Percentiles rank a stretch among this genome's conserved stretches.
Conservation (phyloP, 1,140 invertebrate species). For the Bradynema listronoti region DNA sequence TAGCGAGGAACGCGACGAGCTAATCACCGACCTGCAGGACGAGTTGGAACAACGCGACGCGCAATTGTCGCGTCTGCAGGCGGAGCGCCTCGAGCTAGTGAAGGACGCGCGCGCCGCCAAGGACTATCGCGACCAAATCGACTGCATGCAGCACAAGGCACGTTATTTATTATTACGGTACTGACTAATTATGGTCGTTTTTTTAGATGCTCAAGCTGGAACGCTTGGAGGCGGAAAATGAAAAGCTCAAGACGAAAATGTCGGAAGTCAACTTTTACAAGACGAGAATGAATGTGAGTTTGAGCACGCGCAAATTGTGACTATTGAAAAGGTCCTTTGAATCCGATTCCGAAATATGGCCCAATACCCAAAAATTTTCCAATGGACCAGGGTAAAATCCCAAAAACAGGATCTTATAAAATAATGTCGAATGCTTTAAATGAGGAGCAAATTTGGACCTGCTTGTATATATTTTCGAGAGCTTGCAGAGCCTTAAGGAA, state of each 20-base stretch:
- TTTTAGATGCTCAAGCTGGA: constrained; percentile 18
- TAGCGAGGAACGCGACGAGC: constrained; percentile 32
- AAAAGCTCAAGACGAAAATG: constrained; percentile 29
- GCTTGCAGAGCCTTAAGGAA: constrained; percentile 20
- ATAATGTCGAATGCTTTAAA: no score
- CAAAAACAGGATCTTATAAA: no score
- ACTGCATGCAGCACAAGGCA: constrained; percentile 35
- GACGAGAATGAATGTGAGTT: constrained; percentile 22
- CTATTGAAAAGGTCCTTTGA: no score
- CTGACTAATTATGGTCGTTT: no score
- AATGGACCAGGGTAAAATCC: no score
- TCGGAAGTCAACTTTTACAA: constrained; percentile 28
- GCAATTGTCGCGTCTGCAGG: constrained; percentile 31
- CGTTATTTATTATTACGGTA: no score
- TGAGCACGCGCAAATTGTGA: no score
- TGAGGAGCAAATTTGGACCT: neutral
- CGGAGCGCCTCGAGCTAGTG: constrained; percentile 30
- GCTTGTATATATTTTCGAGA: neutral
- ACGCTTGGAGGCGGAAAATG: constrained; percentile 29
- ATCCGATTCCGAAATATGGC: no score
- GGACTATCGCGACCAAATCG: constrained; percentile 31
- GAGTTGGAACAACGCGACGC: constrained; percentile 36
- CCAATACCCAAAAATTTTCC: no score
- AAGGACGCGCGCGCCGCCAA: constrained; percentile 36
- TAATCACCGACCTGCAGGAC: constrained; percentile 26